Evolutionary conservation across 1,140 invertebrate species (phyloP).

Genomic region (Sitobion miscanthi): DNA sequence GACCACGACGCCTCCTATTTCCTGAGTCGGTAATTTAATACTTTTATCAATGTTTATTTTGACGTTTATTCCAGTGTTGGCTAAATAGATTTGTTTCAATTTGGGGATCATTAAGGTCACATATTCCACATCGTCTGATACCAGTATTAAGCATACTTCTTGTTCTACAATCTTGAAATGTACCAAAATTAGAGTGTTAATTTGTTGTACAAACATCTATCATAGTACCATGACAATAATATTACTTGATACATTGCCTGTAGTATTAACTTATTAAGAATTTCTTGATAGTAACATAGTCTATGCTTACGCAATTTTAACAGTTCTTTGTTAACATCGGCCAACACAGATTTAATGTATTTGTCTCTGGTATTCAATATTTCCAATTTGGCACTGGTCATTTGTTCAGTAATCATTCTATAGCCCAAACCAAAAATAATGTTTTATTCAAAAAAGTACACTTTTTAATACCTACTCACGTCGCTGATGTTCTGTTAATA

Average conservation of each 20-base stretch:
- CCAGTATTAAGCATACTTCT: background rate
- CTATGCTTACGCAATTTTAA: background rate
- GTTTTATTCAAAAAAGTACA: background rate
- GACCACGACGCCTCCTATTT: background rate
- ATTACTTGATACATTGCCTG: conserved; percentile 50
- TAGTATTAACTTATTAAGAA: conserved; percentile 19
- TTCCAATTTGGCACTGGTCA: conserved; percentile 13
- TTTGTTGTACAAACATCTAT: background rate
- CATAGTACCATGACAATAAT: background rate
- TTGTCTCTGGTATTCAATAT: conserved; percentile 18
- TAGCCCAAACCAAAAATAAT: background rate
- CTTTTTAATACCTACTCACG: background rate
- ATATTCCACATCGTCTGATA: background rate
- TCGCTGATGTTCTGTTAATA: background rate
- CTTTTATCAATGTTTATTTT: conserved; percentile 13
- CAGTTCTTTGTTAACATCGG: conserved; percentile 13
- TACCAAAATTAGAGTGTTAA: background rate
- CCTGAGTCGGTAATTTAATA: background rate
- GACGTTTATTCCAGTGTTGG: background rate
- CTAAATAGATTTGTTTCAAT: background rate
- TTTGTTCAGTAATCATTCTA: background rate
- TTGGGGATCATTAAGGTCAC: background rate
- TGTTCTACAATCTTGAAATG: conserved; percentile 8
- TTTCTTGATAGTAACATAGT: background rate
- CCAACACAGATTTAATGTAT: conserved; percentile 18